Conservation (phyloP, 2,113 vertebrate genomes). For the Tylochromis polylepis region DNA sequence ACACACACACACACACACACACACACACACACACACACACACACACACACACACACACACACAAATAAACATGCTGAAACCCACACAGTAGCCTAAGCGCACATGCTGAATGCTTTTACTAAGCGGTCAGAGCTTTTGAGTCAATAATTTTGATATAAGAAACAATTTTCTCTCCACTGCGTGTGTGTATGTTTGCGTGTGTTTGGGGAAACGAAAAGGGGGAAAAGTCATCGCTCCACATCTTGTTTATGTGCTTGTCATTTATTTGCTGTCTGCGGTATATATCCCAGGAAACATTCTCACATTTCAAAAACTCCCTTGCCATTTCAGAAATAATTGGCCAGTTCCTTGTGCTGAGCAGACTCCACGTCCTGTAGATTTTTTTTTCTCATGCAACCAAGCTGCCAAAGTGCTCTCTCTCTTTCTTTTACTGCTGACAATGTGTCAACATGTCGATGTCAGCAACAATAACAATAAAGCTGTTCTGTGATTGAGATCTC, state of each 20-base stretch:
- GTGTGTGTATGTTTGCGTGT: constrained; percentile 16
- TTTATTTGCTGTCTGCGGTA: constrained; percentile 57
- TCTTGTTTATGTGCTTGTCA: constrained; percentile 71
- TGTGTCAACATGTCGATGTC: constrained; percentile 67
- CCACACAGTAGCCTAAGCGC: not conserved
- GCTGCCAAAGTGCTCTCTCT: constrained; percentile 42
- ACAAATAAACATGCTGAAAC: constrained; percentile 14
- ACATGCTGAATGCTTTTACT: not conserved
- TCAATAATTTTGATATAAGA: constrained; percentile 63
- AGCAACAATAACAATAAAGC: constrained; percentile 67
- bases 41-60: not conserved
- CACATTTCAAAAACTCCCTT: constrained; percentile 68
- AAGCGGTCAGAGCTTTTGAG: constrained; percentile 27
- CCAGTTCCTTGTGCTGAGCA: constrained; percentile 53
- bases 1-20: not conserved
- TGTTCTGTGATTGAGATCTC: constrained; percentile 64
- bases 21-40: not conserved
- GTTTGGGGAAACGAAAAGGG: not conserved
- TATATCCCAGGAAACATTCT: constrained; percentile 59
- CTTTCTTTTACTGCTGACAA: constrained; percentile 60
- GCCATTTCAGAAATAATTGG: constrained; percentile 77
- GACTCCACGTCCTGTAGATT: constrained; percentile 38
- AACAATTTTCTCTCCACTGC: constrained; percentile 27
- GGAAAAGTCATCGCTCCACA: constrained; percentile 54
- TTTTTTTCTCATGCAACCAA: constrained; percentile 21